Conservation (phyloP, 2,113 vertebrate genomes). For the Pseudopodoces humilis region DNA sequence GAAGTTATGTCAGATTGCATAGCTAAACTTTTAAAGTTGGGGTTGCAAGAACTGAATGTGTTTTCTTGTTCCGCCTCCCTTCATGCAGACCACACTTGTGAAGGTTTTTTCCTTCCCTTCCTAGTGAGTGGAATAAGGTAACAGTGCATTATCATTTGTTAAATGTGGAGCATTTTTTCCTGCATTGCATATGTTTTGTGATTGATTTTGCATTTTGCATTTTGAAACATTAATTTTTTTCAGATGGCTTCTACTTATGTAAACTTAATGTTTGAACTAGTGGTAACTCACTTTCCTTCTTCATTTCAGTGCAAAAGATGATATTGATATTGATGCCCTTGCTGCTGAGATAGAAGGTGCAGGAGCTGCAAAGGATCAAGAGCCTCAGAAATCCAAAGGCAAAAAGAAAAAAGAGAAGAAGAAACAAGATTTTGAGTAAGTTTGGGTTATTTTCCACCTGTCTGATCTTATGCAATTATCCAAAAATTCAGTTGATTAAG, state of each 20-base stretch:
- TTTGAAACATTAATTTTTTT: neutral
- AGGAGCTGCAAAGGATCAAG: conserved; percentile 89
- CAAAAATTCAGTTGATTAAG: neutral
- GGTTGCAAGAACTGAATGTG: neutral
- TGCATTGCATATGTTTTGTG: neutral
- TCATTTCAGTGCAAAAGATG: conserved; percentile 86
- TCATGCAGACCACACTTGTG: accelerated
- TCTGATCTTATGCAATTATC: neutral
- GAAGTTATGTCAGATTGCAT: neutral
- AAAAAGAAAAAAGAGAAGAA: conserved; percentile 92
- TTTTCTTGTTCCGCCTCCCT: neutral
- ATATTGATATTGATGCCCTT: conserved; percentile 92
- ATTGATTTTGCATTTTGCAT: neutral
- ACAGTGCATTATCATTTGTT: neutral
- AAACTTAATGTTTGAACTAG: neutral
- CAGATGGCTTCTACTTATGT: neutral
- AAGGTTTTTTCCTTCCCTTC: neutral
- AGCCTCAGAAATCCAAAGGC: conserved; percentile 85
- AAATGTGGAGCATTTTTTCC: neutral
- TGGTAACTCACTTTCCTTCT: conserved; percentile 16
- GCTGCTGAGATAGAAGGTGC: conserved; percentile 97
- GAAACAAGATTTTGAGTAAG: conserved; percentile 92
- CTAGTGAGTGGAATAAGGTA: neutral
- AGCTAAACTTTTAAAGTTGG: neutral
- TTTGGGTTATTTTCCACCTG: neutral